phyloP scores from a whole-genome alignment of 2,888 invertebrate genomes.

The Marasmarcha lunaedactyla region DNA sequence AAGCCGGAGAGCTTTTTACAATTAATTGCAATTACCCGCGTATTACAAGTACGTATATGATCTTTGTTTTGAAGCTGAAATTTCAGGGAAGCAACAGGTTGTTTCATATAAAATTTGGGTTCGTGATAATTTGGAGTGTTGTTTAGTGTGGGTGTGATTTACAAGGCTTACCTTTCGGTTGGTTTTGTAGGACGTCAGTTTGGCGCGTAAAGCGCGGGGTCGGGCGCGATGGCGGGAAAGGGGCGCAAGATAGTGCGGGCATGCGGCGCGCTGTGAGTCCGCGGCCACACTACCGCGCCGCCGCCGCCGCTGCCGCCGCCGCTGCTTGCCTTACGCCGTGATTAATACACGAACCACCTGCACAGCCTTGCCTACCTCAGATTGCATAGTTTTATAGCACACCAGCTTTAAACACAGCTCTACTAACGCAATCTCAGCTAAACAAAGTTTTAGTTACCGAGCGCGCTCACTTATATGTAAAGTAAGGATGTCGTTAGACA shows the following conservation, averaged over 20 bases:
- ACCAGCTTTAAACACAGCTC: no score
- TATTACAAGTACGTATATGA: neutral
- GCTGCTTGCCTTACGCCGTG: slow-evolving; percentile 38
- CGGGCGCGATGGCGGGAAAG: slow-evolving; percentile 13
- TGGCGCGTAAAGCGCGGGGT: slow-evolving; percentile 6
- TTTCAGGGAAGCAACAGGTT: neutral
- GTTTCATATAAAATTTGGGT: slow-evolving; percentile 1
- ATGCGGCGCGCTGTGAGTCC: slow-evolving; percentile 43
- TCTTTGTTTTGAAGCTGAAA: neutral
- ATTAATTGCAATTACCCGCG: neutral
- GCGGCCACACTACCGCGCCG: slow-evolving; percentile 57
- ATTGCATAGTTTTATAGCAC: no score
- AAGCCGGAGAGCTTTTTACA: neutral
- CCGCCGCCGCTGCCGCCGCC: slow-evolving; percentile 22
- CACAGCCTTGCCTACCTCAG: slow-evolving; percentile 38
- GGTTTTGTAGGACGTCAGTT: neutral
- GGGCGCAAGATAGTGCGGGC: slow-evolving; percentile 33
- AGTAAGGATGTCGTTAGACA: no score
- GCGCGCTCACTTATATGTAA: no score
- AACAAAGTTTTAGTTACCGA: no score
- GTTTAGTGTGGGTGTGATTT: slow-evolving; percentile 13
- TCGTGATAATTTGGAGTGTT: slow-evolving; percentile 17
- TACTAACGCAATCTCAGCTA: no score
- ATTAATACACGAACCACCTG: slow-evolving; percentile 65
- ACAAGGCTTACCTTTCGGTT: neutral